A percentile compares a stretch with the other conserved stretches of the same genome.
phyloP scores from a whole-genome alignment of 1,140 invertebrate species.

The Sarcophaga bullata region DNA sequence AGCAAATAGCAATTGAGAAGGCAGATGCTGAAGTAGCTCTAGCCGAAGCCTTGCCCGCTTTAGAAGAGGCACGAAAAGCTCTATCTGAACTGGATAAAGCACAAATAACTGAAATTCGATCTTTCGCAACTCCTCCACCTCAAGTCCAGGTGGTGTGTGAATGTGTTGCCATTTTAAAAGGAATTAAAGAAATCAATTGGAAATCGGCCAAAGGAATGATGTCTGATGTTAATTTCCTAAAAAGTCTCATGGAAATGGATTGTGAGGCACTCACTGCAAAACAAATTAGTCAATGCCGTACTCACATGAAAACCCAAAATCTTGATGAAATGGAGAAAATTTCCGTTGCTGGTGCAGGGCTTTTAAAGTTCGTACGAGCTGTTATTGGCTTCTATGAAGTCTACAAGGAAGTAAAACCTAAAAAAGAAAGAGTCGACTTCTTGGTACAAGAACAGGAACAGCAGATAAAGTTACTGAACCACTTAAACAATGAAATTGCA shows the following conservation, averaged over 20 bases:
- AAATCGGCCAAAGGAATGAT: conserved; percentile 90
- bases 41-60: conserved; percentile 80
- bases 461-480: conserved; percentile 75
- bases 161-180: conserved; percentile 84
- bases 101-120: conserved; percentile 88
- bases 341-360: conserved; percentile 82
- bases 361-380: conserved; percentile 86
- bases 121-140: conserved; percentile 90
- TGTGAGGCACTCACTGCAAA: conserved; percentile 80
- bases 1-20: conserved; percentile 81
- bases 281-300: conserved; percentile 76
- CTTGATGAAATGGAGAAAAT: conserved; percentile 80
- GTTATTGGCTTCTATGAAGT: conserved; percentile 88
- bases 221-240: conserved; percentile 86
- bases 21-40: conserved; percentile 82
- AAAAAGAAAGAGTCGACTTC: conserved; percentile 82
- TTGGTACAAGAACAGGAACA: conserved; percentile 75
- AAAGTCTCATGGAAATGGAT: conserved; percentile 84
- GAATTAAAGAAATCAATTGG: conserved; percentile 87
- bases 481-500: conserved; percentile 79
- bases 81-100: conserved; percentile 84
- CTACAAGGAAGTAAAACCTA: conserved; percentile 87
- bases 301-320: conserved; percentile 76
- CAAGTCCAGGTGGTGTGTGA: conserved; percentile 88
- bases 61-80: conserved; percentile 82